Evolutionary conservation across 2,888 invertebrate genomes (phyloP).

Genomic region (Pheosia tremula): DNA sequence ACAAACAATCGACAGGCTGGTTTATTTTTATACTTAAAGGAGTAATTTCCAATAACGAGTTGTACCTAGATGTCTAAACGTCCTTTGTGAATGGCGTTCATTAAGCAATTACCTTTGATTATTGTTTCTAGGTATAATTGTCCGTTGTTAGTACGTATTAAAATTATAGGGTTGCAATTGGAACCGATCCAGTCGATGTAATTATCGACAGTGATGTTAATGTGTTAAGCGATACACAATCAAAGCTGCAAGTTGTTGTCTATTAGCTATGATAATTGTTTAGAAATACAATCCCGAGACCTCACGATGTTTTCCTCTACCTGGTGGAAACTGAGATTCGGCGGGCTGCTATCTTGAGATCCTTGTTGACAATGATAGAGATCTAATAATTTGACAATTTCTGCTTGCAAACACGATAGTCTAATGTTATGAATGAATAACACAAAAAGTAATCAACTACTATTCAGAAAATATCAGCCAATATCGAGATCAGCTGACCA

Average conservation of each 20-base stretch:
- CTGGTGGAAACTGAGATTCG: no score
- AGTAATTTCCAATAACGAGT: conserved; percentile 58
- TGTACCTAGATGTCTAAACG: conserved; percentile 49
- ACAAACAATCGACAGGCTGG: conserved; percentile 51
- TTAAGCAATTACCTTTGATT: conserved; percentile 75
- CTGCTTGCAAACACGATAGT: no score
- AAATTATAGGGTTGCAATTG: conserved; percentile 52
- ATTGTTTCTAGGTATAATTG: conserved; percentile 67
- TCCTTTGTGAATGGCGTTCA: conserved; percentile 58
- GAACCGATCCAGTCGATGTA: conserved; percentile 55
- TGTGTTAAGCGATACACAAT: conserved; percentile 21
- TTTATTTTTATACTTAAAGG: conserved; percentile 51
- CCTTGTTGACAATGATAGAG: no score
- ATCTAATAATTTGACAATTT: no score
- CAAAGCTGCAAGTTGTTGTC: conserved; percentile 21
- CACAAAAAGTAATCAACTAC: not conserved
- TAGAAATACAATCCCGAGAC: conserved; percentile 12
- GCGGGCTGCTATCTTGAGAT: no score
- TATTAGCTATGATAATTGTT: conserved; percentile 35
- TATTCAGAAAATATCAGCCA: conserved; percentile 1
- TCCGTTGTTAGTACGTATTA: conserved; percentile 40
- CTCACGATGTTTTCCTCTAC: no score
- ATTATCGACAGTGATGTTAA: conserved; percentile 43
- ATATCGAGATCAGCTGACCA: conserved; percentile 51
- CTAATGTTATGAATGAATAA: no score